Percentiles rank a stretch among this genome's conserved stretches.
Evolutionary conservation across 2,113 vertebrate species (phyloP).

Genomic region (Hipposideros armiger): DNA sequence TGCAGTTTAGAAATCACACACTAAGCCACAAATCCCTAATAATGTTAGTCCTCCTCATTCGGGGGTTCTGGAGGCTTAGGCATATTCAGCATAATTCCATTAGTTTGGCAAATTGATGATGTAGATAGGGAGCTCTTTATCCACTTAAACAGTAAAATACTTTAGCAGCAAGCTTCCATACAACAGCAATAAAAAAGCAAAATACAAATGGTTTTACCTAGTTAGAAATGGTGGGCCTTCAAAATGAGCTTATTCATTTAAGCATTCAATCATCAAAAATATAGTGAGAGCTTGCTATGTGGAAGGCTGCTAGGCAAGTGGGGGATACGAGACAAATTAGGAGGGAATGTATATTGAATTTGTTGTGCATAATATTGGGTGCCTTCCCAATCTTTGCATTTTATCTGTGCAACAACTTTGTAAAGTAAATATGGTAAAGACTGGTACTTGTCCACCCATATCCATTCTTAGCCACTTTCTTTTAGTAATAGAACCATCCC

Average conservation of each 20-base stretch:
- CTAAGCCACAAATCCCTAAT: not conserved
- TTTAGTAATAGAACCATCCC: not conserved
- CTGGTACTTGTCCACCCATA: not conserved
- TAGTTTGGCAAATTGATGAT: not conserved
- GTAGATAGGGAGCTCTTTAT: not conserved
- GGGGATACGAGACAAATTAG: not conserved
- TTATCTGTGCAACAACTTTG: not conserved
- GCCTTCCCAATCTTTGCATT: not conserved
- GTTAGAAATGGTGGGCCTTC: not conserved
- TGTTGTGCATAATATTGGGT: not conserved
- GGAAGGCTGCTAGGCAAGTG: not conserved
- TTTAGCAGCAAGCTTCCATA: not conserved
- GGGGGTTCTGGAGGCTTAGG: not conserved
- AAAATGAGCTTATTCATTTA: constrained; percentile 24
- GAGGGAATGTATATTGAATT: not conserved
- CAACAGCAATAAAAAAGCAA: not conserved
- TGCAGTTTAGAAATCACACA: not conserved
- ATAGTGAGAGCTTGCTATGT: not conserved
- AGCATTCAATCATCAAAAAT: not conserved
- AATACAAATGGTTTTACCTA: not conserved
- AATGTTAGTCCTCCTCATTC: not conserved
- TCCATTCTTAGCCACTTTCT: not conserved
- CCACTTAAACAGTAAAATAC: not conserved
- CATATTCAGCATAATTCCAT: not conserved
- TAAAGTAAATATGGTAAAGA: not conserved